phyloP scores from a whole-genome alignment of 2,888 invertebrate genomes.

The Aethes cnicana region DNA sequence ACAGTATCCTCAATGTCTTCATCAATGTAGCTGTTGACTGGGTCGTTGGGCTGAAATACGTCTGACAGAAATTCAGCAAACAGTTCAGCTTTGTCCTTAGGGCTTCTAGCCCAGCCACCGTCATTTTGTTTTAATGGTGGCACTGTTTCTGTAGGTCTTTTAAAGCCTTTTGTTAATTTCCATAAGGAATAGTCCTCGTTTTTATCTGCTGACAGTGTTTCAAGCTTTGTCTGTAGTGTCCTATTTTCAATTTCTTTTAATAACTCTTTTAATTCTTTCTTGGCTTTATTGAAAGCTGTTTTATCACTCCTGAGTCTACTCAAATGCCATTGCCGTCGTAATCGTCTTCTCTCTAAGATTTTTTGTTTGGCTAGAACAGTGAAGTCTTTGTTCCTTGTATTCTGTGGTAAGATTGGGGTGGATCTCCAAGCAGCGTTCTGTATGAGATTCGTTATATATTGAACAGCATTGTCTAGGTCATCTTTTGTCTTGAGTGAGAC shows the following conservation, averaged over 20 bases:
- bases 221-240: not conserved
- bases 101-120: not conserved
- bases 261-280: constrained; percentile 1
- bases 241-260: not conserved
- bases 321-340: constrained; percentile 16
- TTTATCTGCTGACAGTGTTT: not conserved
- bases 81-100: not conserved
- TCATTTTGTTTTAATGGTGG: not conserved
- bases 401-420: no score
- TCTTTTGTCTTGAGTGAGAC: not conserved
- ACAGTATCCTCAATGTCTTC: not conserved
- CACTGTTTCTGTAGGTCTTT: not conserved
- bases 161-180: not conserved
- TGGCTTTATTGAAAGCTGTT: constrained; percentile 5
- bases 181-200: constrained; percentile 6
- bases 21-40: not conserved
- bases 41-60: constrained; percentile 6
- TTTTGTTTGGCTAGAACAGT: not conserved
- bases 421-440: constrained; percentile 16
- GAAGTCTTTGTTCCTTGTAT: not conserved
- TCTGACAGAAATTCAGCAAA: no score
- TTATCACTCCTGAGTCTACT: constrained; percentile 20
- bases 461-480: not conserved
- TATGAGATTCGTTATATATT: not conserved
- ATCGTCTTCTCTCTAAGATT: constrained; percentile 17